phyloP scores from a whole-genome alignment of 2,113 vertebrate genomes.

The Leuciscus idus region DNA sequence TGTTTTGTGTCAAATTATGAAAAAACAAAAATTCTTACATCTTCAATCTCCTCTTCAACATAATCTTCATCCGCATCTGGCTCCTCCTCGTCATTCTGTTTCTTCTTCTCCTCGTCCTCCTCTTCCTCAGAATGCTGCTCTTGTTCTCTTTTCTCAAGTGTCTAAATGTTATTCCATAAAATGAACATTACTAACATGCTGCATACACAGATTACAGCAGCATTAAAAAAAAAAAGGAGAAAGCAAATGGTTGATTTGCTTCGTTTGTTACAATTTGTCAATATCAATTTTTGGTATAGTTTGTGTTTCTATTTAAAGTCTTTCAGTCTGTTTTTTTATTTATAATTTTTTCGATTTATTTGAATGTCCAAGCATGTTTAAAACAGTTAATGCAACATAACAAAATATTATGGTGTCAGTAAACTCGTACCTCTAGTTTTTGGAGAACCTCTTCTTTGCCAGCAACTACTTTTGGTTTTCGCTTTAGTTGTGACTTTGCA shows the following conservation, averaged over 20 bases:
- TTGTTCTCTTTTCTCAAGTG: constrained; percentile 80
- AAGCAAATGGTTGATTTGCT: not conserved
- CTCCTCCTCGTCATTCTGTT: constrained; percentile 62
- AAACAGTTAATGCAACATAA: not conserved
- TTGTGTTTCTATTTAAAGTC: not conserved
- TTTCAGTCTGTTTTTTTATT: not conserved
- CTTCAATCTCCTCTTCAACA: constrained; percentile 78
- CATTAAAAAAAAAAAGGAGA: not conserved
- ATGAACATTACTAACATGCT: not conserved
- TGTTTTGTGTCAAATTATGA: not conserved
- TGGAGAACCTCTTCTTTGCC: constrained; percentile 81
- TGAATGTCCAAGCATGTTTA: not conserved
- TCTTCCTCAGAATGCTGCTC: constrained; percentile 78
- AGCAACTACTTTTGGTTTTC: constrained; percentile 50
- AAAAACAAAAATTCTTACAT: constrained; percentile 62
- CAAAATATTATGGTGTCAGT: no score
- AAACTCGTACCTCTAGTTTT: constrained; percentile 79
- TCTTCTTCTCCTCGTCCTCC: constrained; percentile 74
- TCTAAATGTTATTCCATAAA: constrained; percentile 61
- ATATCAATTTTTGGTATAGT: no score
- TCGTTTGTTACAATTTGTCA: no score
- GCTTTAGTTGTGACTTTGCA: constrained; percentile 64
- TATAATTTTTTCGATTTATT: not conserved
- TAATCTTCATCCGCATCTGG: constrained; percentile 73
- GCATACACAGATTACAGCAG: not conserved